A percentile compares a stretch with the other conserved stretches of the same genome.
phyloP scores from a whole-genome alignment of 2,888 invertebrate genomes.

The Cantharis nigra region DNA sequence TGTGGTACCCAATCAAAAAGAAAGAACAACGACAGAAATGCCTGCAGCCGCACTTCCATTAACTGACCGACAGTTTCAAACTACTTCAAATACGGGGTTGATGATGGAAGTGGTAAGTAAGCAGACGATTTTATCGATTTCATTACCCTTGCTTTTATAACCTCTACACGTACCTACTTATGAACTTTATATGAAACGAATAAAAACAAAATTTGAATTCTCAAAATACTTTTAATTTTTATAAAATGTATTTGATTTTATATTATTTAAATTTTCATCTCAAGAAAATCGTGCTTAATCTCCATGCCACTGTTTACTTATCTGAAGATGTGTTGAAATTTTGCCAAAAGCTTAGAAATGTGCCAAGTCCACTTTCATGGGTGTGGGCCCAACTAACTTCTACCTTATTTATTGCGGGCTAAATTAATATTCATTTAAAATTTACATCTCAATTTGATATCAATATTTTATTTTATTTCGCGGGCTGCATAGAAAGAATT shows the following conservation, averaged over 20 bases:
- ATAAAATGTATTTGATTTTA: background rate
- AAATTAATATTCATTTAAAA: no score
- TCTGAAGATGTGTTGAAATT: background rate
- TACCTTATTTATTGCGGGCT: no score
- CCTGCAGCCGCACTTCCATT: constrained; percentile 35
- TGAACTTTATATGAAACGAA: background rate
- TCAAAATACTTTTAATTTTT: background rate
- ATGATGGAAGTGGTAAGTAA: constrained; percentile 42
- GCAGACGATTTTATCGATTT: constrained; percentile 18
- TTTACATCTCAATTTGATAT: no score
- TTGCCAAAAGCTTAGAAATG: no score
- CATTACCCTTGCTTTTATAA: background rate
- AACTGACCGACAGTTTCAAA: constrained; percentile 37
- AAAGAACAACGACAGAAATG: constrained; percentile 37
- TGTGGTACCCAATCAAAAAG: constrained; percentile 36
- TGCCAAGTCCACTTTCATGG: no score
- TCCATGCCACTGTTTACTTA: background rate
- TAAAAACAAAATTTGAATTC: background rate
- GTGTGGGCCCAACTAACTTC: no score
- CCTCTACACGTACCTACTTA: background rate
- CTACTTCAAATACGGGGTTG: constrained; percentile 33
- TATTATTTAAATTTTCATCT: background rate
- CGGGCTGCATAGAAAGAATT: no score
- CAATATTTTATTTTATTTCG: no score
- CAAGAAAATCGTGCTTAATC: background rate